Evolutionary conservation across 2,113 vertebrate genomes (phyloP).

Genomic region (Seriola quinqueradiata): DNA sequence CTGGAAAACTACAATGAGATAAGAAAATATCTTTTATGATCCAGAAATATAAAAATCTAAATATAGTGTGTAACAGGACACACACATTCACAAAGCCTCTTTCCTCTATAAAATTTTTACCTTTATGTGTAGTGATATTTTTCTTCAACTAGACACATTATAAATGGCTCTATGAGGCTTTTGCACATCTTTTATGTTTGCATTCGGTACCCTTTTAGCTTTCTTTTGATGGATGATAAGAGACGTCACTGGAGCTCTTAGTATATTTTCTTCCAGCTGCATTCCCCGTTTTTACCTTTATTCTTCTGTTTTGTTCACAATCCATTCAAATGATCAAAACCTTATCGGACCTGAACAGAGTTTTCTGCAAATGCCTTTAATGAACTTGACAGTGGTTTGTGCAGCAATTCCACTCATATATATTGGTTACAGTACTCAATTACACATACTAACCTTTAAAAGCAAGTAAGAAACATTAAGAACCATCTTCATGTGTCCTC

Average conservation of each 20-base stretch:
- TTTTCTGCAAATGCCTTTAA: neutral
- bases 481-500: neutral
- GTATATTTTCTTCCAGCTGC: conserved; percentile 2
- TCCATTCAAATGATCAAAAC: conserved; percentile 1
- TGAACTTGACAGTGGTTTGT: neutral
- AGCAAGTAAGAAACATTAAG: neutral
- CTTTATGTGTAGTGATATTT: conserved; percentile 16
- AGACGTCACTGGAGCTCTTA: neutral
- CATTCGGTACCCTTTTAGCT: conserved; percentile 1
- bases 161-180: neutral
- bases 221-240: conserved; percentile 30
- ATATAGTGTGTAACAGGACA: neutral
- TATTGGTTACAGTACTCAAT: neutral
- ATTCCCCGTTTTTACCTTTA: conserved; percentile 19
- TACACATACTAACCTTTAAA: neutral
- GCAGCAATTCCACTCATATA: neutral
- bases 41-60: neutral
- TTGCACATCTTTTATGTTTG: neutral
- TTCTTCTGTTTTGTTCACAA: neutral
- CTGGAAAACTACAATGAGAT: neutral
- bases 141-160: neutral
- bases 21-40: neutral
- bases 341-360: neutral
- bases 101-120: neutral
- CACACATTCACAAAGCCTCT: neutral